Conservation (phyloP, 2,113 vertebrate species). For the Sphaerodactylus townsendi region DNA sequence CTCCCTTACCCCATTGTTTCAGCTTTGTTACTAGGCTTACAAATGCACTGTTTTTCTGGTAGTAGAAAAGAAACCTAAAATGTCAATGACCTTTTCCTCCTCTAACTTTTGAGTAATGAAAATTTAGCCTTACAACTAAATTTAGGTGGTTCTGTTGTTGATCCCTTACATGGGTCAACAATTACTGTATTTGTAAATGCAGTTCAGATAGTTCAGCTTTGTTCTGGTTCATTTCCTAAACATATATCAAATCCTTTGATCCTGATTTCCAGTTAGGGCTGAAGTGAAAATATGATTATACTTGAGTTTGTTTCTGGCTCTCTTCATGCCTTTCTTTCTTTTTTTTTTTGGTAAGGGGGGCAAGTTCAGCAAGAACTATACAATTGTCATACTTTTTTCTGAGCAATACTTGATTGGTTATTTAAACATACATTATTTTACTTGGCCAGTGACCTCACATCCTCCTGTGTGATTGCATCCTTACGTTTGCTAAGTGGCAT, state of each 20-base stretch:
- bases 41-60: constrained; percentile 18
- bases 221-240: constrained; percentile 30
- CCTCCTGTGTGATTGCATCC: background rate
- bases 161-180: background rate
- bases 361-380: background rate
- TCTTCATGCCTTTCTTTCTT: too few species aligned
- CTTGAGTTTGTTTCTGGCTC: background rate
- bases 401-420: background rate
- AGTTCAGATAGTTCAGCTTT: constrained; percentile 21
- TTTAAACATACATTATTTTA: background rate
- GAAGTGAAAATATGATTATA: background rate
- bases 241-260: background rate
- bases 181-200: constrained; percentile 1
- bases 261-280: background rate
- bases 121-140: constrained; percentile 23
- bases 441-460: background rate
- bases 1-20: constrained; percentile 10
- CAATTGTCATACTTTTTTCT: background rate
- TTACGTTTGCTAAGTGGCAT: background rate
- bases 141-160: background rate
- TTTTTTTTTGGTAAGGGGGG: too few species aligned
- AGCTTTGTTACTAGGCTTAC: constrained; percentile 13
- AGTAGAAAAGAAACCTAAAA: constrained; percentile 26
- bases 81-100: background rate
- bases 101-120: constrained; percentile 34